These are phyloP conservation scores for Yasuhikotakia modesta DNA, from an alignment of 2,797 vertebrate species.

Conservation along the genomic window DNA sequence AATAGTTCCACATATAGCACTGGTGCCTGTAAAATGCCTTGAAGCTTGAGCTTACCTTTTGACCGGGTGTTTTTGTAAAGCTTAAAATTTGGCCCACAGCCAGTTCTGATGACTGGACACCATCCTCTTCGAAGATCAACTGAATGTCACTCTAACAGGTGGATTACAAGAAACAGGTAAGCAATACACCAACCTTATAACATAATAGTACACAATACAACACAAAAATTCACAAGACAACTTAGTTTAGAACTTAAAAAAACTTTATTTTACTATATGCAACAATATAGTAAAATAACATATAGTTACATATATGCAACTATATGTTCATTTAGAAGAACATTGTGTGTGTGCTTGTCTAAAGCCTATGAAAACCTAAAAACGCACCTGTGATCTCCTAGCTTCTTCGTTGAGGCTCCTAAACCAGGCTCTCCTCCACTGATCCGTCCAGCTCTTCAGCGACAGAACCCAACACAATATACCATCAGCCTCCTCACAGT, in stretches of 20 bases:
- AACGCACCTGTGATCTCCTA: constrained; percentile 79
- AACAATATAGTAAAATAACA: too few species aligned
- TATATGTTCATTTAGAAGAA: too few species aligned
- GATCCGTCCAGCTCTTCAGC: constrained; percentile 83
- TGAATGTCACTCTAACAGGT: constrained; percentile 75
- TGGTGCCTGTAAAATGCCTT: background rate
- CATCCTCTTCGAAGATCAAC: constrained; percentile 85
- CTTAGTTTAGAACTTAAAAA: too few species aligned
- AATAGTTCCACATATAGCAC: background rate
- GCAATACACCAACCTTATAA: background rate
- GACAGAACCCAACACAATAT: constrained; percentile 89
- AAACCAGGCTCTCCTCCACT: constrained; percentile 89
- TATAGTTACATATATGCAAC: too few species aligned
- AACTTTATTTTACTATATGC: too few species aligned
- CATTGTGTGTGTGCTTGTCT: background rate
- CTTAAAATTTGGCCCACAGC: constrained; percentile 78
- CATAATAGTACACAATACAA: background rate
- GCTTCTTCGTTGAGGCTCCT: constrained; percentile 81
- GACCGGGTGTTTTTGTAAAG: constrained; percentile 75
- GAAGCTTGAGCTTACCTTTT: constrained; percentile 79
- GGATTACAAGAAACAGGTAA: constrained; percentile 13
- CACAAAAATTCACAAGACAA: background rate
- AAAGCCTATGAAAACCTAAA: background rate
- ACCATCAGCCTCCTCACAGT: constrained; percentile 75
- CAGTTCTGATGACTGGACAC: constrained; percentile 79